Conservation (phyloP, 2,888 invertebrate genomes). For the Pseudococcus viburni region DNA sequence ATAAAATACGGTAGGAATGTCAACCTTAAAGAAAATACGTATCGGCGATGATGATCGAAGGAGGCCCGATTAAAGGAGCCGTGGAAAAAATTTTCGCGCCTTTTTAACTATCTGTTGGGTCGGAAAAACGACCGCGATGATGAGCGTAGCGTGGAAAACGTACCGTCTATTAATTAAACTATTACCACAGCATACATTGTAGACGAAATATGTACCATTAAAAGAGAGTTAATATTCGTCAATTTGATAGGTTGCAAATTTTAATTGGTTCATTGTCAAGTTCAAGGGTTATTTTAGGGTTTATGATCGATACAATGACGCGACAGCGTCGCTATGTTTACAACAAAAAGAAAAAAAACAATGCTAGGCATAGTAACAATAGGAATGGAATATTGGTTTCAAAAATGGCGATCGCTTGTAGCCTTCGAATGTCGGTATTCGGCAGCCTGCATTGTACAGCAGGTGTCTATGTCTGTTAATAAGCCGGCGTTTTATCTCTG, state of each 20-base stretch:
- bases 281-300: constrained; percentile 32
- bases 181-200: not conserved
- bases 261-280: constrained; percentile 47
- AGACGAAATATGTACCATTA: not conserved
- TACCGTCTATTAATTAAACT: not conserved
- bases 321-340: constrained; percentile 18
- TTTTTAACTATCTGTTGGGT: not conserved
- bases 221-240: constrained; percentile 6
- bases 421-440: not conserved
- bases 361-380: not conserved
- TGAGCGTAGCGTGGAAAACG: not conserved
- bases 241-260: not conserved
- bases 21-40: constrained; percentile 24
- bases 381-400: not conserved
- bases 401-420: not conserved
- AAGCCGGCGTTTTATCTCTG: constrained; percentile 9
- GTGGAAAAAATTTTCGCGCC: not conserved
- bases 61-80: not conserved
- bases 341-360: not conserved
- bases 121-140: not conserved
- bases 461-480: not conserved
- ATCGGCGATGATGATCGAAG: not conserved
- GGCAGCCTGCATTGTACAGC: not conserved
- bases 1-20: constrained; percentile 16
- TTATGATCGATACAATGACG: constrained; percentile 8